A percentile compares a stretch with the other conserved stretches of the same genome.
phyloP scores from a whole-genome alignment of 2,797 vertebrate genomes.

The Poecilia wingei region DNA sequence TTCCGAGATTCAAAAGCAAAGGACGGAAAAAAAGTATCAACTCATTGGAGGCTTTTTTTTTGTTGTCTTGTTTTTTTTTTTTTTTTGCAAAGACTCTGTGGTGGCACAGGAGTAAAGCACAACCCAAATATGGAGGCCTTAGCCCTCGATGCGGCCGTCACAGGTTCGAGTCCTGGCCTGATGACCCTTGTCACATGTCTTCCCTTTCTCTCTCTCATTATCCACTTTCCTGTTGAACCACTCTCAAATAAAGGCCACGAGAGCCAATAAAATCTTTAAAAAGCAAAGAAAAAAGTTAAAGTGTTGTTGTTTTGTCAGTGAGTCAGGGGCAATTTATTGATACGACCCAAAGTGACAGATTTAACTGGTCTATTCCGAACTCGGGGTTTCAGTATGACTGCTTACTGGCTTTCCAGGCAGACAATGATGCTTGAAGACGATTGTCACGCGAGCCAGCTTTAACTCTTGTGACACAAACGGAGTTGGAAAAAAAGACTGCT shows the following conservation, averaged over 20 bases:
- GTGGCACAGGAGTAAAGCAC: too few species aligned
- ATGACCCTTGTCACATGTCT: too few species aligned
- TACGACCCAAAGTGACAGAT: background rate
- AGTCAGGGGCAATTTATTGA: background rate
- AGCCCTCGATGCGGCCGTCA: too few species aligned
- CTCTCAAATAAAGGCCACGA: too few species aligned
- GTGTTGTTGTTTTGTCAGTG: background rate
- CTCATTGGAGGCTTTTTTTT: background rate
- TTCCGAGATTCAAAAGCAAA: background rate
- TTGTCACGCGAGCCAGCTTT: background rate
- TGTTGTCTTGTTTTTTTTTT: background rate
- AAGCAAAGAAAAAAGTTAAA: background rate
- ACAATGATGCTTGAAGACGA: background rate
- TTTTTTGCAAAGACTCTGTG: background rate
- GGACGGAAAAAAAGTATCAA: background rate
- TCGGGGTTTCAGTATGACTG: background rate
- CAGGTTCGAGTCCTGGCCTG: too few species aligned
- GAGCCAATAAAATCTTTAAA: too few species aligned
- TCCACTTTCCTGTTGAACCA: too few species aligned
- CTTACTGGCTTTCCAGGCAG: background rate
- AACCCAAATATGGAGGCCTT: too few species aligned
- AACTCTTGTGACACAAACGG: background rate
- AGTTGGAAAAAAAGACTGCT: background rate
- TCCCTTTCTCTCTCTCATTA: too few species aligned
- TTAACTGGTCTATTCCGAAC: slow-evolving; percentile 1